Percentiles rank a stretch among this genome's conserved stretches.
Conservation (phyloP, 2,888 invertebrate species). For the Hydrotaea diabolus region DNA sequence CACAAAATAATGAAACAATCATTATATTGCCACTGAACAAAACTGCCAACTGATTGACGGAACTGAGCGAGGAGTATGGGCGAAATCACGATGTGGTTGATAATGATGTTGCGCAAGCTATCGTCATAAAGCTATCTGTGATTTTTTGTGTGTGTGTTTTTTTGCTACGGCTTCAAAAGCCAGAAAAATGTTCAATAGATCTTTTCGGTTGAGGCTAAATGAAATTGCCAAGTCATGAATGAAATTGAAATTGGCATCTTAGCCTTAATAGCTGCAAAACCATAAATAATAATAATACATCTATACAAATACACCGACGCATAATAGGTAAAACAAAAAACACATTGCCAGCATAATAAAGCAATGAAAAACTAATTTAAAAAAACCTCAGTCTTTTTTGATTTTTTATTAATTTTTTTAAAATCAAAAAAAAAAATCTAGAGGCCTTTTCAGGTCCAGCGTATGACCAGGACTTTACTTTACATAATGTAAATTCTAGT, state of each 20-base stretch:
- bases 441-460: no score
- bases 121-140: conserved; percentile 22
- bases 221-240: conserved; percentile 64
- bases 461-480: no score
- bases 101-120: conserved; percentile 59
- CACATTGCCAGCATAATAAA: no score
- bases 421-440: no score
- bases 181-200: conserved; percentile 12
- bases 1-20: conserved; percentile 1
- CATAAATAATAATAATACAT: not conserved
- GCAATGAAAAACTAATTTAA: no score
- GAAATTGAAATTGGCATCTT: conserved; percentile 55
- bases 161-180: not conserved
- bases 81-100: conserved; percentile 56
- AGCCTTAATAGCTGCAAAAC: conserved; percentile 17
- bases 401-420: not conserved
- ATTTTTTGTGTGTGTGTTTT: not conserved
- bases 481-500: not conserved
- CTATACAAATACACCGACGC: not conserved
- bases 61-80: not conserved
- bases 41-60: no score
- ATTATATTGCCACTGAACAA: conserved; percentile 12
- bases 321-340: no score
- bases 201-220: conserved; percentile 49
- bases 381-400: no score